Evolutionary conservation across 2,888 invertebrate species (phyloP).

Genomic region (Metalampra italica): DNA sequence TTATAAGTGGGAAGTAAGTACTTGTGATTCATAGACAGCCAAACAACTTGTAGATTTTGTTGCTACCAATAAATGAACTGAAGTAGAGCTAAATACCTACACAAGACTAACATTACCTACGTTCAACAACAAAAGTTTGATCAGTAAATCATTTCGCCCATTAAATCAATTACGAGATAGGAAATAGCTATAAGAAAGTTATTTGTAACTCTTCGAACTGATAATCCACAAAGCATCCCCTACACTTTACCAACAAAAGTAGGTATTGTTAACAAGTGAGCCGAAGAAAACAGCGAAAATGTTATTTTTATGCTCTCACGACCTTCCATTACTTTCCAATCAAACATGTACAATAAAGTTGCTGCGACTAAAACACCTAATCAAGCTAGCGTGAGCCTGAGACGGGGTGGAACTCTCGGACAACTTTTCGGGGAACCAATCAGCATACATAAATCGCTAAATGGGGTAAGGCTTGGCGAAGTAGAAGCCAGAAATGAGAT

Average conservation of each 20-base stretch:
- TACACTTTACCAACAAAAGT: slow-evolving; percentile 31
- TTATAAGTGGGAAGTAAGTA: neutral
- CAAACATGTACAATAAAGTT: slow-evolving; percentile 57
- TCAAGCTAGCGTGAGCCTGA: slow-evolving; percentile 35
- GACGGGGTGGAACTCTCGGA: slow-evolving; percentile 24
- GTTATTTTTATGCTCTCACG: slow-evolving; percentile 35
- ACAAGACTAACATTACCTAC: no score
- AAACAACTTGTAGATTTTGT: no score
- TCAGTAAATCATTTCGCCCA: slow-evolving; percentile 12
- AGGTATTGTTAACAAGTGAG: slow-evolving; percentile 25
- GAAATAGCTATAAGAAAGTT: slow-evolving; percentile 8
- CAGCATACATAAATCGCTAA: slow-evolving; percentile 53
- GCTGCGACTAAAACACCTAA: slow-evolving; percentile 49
- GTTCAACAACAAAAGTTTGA: slow-evolving; percentile 6
- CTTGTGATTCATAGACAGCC: no score
- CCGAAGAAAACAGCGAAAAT: slow-evolving; percentile 37
- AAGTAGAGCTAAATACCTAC: no score
- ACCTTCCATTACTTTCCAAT: slow-evolving; percentile 54
- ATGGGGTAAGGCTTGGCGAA: slow-evolving; percentile 31
- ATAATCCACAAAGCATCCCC: slow-evolving; percentile 20
- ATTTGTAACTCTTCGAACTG: slow-evolving; percentile 8
- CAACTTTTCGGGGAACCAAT: slow-evolving; percentile 44
- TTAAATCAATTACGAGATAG: slow-evolving; percentile 14
- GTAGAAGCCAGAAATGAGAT: slow-evolving; percentile 30
- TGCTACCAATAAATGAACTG: no score